phyloP scores from a whole-genome alignment of 2,797 vertebrate genomes.

The Anableps anableps region DNA sequence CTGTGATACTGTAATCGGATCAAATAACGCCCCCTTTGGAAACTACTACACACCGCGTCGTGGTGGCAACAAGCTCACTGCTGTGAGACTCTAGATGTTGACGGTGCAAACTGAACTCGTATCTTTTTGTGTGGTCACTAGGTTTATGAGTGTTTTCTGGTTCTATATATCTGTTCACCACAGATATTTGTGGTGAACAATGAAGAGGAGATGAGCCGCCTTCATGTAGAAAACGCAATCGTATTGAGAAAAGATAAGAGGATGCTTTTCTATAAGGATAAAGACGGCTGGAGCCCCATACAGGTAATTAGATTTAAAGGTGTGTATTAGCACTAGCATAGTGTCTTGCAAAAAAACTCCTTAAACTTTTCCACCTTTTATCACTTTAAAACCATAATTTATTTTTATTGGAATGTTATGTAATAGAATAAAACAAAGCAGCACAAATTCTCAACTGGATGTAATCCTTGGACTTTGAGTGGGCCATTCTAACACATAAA shows the following conservation, averaged over 20 bases:
- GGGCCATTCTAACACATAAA: neutral
- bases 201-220: constrained; percentile 87
- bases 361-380: neutral
- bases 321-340: neutral
- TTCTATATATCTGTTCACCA: too few species aligned
- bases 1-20: constrained; percentile 78
- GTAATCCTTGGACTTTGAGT: neutral
- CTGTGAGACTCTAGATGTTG: constrained; percentile 75
- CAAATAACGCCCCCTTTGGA: constrained; percentile 83
- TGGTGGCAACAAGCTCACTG: constrained; percentile 84
- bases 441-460: neutral
- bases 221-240: constrained; percentile 88
- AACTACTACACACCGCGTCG: constrained; percentile 82
- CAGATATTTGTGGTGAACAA: constrained; percentile 97
- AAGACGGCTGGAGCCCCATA: constrained; percentile 92
- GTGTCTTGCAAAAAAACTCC: neutral
- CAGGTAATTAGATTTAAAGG: constrained; percentile 81
- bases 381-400: neutral
- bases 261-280: constrained; percentile 95
- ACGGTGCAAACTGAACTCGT: neutral
- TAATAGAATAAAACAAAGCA: neutral
- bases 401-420: neutral
- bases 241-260: constrained; percentile 94
- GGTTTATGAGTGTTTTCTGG: neutral
- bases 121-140: neutral